These are phyloP conservation scores for Panthera uncia DNA, from an alignment of 2,113 vertebrate species.

Conservation along the genomic window DNA sequence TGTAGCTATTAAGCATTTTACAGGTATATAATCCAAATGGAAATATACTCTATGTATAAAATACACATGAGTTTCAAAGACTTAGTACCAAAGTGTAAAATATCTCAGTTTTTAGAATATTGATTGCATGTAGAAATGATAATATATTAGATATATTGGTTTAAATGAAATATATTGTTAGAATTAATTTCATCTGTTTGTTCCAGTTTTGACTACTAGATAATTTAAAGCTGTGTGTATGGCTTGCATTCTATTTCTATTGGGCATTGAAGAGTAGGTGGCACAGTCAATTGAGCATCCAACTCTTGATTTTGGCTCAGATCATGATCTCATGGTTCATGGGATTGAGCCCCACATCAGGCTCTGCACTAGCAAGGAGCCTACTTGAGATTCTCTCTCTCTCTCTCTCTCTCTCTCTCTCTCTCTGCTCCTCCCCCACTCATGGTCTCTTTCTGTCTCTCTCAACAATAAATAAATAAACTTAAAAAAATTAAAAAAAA, in stretches of 20 bases:
- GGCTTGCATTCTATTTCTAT: background rate
- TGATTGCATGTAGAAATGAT: background rate
- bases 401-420: too few species aligned
- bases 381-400: too few species aligned
- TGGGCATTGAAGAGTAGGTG: background rate
- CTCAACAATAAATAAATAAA: too few species aligned
- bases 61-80: background rate
- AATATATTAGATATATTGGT: background rate
- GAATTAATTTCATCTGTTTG: background rate
- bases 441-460: too few species aligned
- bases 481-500: too few species aligned
- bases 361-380: too few species aligned
- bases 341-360: too few species aligned
- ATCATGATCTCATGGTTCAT: too few species aligned
- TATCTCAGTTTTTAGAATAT: background rate
- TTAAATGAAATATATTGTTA: background rate
- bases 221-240: background rate
- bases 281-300: too few species aligned
- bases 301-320: too few species aligned
- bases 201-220: background rate
- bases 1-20: background rate
- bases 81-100: background rate
- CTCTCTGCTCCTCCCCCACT: too few species aligned
- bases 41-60: background rate
- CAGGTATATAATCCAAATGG: background rate